phyloP scores from a whole-genome alignment of 2,888 invertebrate genomes.

The Tromatobia lineatoria region DNA sequence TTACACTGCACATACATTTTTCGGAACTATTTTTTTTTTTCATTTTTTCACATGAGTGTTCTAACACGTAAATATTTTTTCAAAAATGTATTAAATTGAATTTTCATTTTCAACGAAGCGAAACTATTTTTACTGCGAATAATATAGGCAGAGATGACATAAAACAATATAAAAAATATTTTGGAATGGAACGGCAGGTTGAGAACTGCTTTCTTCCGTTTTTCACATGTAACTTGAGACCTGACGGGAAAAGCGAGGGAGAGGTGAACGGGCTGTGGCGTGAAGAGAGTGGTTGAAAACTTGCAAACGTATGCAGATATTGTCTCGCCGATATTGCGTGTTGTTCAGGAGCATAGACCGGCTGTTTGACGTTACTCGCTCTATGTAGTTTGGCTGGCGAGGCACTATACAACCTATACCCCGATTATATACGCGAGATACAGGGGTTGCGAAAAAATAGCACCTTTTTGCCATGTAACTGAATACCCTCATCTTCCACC shows the following conservation, averaged over 20 bases:
- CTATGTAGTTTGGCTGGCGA: slow-evolving; percentile 28
- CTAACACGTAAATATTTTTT: too few relatives aligned
- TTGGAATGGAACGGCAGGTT: slow-evolving; percentile 2
- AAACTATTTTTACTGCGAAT: too few relatives aligned
- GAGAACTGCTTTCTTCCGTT: slow-evolving; percentile 32
- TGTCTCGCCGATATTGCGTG: slow-evolving; percentile 67
- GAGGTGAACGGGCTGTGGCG: slow-evolving; percentile 20
- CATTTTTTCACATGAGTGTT: too few relatives aligned
- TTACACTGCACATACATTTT: too few relatives aligned
- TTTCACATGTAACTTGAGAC: slow-evolving; percentile 15
- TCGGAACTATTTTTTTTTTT: too few relatives aligned
- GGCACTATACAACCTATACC: slow-evolving; percentile 14
- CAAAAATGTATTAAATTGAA: too few relatives aligned
- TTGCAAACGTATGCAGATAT: slow-evolving; percentile 70
- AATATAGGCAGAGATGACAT: too few relatives aligned
- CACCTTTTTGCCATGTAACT: slow-evolving; percentile 10
- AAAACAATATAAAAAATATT: background rate
- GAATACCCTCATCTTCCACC: slow-evolving; percentile 1
- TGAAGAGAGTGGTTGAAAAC: slow-evolving; percentile 48
- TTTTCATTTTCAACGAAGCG: too few relatives aligned
- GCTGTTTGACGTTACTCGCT: slow-evolving; percentile 55
- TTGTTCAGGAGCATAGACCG: slow-evolving; percentile 55
- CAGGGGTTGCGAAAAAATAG: slow-evolving; percentile 41
- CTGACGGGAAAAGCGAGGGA: slow-evolving; percentile 21
- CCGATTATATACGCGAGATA: slow-evolving; percentile 3